Conservation (phyloP, 2,113 vertebrate species). For the Bothrops jararaca region DNA sequence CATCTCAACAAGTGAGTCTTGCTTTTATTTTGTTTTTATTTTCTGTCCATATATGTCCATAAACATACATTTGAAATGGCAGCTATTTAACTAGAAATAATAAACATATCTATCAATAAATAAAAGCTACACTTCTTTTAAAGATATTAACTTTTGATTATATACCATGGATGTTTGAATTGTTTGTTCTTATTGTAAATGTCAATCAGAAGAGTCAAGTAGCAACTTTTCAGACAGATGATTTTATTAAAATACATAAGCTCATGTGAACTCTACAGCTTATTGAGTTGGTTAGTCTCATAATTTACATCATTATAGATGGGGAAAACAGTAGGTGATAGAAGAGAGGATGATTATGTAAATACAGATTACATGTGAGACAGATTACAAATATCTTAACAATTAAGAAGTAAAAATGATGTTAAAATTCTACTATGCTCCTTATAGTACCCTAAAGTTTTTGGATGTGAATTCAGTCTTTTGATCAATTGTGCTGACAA, state of each 20-base stretch:
- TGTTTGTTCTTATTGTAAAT: background rate
- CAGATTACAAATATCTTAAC: background rate
- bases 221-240: background rate
- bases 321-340: background rate
- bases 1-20: too few relatives aligned
- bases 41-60: too few relatives aligned
- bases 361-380: background rate
- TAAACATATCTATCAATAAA: background rate
- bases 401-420: background rate
- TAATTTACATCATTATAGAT: background rate
- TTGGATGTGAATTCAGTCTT: background rate
- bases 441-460: background rate
- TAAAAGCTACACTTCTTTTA: background rate
- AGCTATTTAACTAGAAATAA: background rate
- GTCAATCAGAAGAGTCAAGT: background rate
- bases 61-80: too few relatives aligned
- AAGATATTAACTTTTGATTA: background rate
- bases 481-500: background rate
- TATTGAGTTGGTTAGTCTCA: background rate
- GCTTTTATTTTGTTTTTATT: too few relatives aligned
- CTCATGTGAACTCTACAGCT: background rate
- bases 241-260: background rate
- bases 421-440: background rate
- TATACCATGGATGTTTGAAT: background rate
- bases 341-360: background rate